These are phyloP conservation scores for Neria commutata DNA, from an alignment of 2,888 invertebrate genomes.

Conservation along the genomic window DNA sequence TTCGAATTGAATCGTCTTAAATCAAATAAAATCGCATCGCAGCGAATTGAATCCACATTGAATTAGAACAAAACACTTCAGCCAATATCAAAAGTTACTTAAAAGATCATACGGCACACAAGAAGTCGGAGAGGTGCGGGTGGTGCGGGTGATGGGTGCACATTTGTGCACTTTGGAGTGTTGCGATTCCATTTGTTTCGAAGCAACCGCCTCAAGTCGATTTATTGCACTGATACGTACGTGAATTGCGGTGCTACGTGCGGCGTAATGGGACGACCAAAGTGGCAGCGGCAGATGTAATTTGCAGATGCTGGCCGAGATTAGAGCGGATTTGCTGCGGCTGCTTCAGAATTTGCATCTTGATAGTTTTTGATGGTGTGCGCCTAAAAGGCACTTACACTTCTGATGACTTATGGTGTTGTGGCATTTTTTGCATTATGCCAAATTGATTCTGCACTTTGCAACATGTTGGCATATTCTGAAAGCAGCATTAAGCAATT, in stretches of 20 bases:
- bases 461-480: too few species aligned
- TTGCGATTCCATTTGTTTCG: not conserved
- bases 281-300: not conserved
- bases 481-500: too few species aligned
- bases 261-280: not conserved
- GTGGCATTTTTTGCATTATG: not conserved
- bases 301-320: not conserved
- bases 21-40: too few species aligned
- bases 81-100: constrained; percentile 10
- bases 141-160: not conserved
- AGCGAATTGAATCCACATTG: constrained; percentile 6
- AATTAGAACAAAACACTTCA: constrained; percentile 32
- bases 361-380: not conserved
- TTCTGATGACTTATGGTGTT: not conserved
- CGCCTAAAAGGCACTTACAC: not conserved
- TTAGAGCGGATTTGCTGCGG: not conserved
- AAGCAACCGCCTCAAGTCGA: not conserved
- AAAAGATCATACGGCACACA: not conserved
- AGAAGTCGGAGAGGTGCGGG: not conserved
- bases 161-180: constrained; percentile 5
- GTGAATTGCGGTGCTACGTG: not conserved
- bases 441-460: too few species aligned
- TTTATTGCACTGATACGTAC: constrained; percentile 1
- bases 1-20: too few species aligned
- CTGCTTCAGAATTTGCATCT: not conserved